A percentile compares a stretch with the other conserved stretches of the same genome.
Conservation (phyloP, 2,888 invertebrate genomes). For the Anodontia alba region DNA sequence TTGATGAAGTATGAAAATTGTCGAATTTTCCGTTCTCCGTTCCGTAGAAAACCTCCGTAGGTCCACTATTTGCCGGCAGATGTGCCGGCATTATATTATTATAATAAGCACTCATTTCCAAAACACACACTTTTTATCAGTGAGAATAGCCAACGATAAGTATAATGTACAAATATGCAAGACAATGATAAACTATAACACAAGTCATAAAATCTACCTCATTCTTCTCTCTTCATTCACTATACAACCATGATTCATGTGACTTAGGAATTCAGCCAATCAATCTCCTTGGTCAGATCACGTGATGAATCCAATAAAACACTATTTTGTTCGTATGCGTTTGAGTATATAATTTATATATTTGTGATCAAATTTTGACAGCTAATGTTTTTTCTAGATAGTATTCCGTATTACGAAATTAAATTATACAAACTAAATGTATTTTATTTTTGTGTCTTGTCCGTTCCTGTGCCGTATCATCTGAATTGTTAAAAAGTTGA, state of each 20-base stretch:
- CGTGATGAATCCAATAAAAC: constrained; percentile 60
- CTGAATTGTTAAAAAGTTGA: background rate
- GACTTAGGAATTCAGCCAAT: constrained; percentile 63
- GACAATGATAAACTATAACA: constrained; percentile 16
- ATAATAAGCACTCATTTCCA: constrained; percentile 67
- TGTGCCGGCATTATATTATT: constrained; percentile 68
- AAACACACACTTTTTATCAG: constrained; percentile 20
- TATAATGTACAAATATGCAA: constrained; percentile 21
- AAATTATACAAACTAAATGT: too few relatives aligned
- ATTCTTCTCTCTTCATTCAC: constrained; percentile 17
- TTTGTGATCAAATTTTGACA: background rate
- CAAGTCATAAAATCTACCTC: constrained; percentile 16
- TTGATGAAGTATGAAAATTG: constrained; percentile 55
- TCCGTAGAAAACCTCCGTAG: constrained; percentile 66
- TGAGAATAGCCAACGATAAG: constrained; percentile 21
- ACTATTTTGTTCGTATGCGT: constrained; percentile 32
- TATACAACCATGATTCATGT: constrained; percentile 45
- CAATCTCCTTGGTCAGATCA: constrained; percentile 53
- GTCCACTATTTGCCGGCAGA: constrained; percentile 60
- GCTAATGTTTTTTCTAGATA: too few relatives aligned
- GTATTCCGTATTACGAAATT: background rate
- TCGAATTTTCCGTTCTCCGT: constrained; percentile 62
- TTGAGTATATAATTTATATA: constrained; percentile 13
- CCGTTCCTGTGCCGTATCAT: background rate
- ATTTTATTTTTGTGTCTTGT: background rate